Evolutionary conservation across 1,140 invertebrate species (phyloP).

Genomic region (Solen grandis): DNA sequence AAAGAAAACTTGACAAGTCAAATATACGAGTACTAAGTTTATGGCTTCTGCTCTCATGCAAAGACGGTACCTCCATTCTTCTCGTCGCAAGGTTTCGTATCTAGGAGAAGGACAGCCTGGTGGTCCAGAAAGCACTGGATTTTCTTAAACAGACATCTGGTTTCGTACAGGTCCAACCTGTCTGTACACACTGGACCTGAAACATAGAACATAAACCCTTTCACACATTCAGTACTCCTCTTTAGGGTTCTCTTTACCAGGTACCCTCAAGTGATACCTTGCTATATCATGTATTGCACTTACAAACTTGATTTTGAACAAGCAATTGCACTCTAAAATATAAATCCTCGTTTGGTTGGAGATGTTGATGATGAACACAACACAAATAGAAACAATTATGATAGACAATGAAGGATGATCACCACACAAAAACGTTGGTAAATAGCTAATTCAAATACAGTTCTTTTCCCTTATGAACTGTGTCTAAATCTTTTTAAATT

Average conservation of each 20-base stretch:
- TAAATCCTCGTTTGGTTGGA: not conserved
- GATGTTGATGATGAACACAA: not conserved
- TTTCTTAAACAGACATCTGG: constrained; percentile 17
- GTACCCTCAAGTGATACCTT: not conserved
- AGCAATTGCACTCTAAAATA: not conserved
- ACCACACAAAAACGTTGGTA: too few relatives aligned
- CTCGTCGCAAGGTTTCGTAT: not conserved
- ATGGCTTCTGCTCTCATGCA: too few relatives aligned
- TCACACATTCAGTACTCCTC: not conserved
- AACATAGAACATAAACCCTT: not conserved
- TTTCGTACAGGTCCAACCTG: constrained; percentile 4
- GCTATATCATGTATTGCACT: not conserved
- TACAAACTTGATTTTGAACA: not conserved
- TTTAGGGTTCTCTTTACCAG: not conserved
- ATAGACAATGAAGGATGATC: too few relatives aligned
- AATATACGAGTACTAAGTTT: too few relatives aligned
- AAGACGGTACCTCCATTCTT: constrained; percentile 22
- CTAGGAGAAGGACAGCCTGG: not conserved
- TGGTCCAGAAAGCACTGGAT: constrained; percentile 13
- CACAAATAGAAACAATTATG: too few relatives aligned
- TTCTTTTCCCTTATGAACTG: too few relatives aligned
- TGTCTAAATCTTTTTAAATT: too few relatives aligned
- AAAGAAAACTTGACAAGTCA: too few relatives aligned
- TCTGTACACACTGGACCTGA: not conserved
- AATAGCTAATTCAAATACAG: too few relatives aligned